A percentile compares a stretch with the other conserved stretches of the same genome.
Conservation (phyloP, 2,113 vertebrate species). For the Morone saxatilis region DNA sequence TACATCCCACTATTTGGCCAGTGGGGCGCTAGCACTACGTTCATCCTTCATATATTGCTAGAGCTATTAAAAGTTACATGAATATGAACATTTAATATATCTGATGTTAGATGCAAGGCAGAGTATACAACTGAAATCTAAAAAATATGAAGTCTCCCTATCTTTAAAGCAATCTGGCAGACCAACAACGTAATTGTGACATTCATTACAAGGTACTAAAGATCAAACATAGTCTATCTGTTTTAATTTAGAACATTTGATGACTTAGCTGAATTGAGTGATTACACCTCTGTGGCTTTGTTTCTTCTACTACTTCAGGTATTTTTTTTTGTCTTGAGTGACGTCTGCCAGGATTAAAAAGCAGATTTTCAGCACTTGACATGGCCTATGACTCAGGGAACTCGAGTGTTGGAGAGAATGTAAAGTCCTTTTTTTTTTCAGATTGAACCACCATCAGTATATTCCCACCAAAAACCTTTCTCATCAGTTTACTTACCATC, state of each 20-base stretch:
- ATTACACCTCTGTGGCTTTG: not conserved
- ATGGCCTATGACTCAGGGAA: constrained; percentile 54
- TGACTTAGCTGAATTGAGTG: not conserved
- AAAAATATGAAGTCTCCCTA: not conserved
- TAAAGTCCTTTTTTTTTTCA: not conserved
- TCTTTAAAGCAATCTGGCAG: not conserved
- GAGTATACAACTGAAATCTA: not conserved
- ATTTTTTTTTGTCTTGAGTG: not conserved
- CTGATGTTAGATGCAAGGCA: not conserved
- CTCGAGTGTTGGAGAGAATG: constrained; percentile 16
- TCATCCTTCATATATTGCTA: not conserved
- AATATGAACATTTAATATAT: not conserved
- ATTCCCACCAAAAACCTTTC: constrained; percentile 4
- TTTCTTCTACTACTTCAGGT: constrained; percentile 18
- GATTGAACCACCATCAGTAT: not conserved
- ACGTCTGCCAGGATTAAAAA: constrained; percentile 1
- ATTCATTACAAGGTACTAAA: not conserved
- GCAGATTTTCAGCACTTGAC: constrained; percentile 40
- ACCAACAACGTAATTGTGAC: not conserved
- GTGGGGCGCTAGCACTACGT: not conserved
- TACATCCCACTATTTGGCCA: not conserved
- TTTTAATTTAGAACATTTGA: constrained; percentile 3
- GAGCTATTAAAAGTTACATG: not conserved
- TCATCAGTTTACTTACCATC: not conserved
- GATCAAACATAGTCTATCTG: not conserved